Percentiles rank a stretch among this genome's conserved stretches.
Evolutionary conservation across 2,888 invertebrate genomes (phyloP).

Genomic region (Aphodius granarius): DNA sequence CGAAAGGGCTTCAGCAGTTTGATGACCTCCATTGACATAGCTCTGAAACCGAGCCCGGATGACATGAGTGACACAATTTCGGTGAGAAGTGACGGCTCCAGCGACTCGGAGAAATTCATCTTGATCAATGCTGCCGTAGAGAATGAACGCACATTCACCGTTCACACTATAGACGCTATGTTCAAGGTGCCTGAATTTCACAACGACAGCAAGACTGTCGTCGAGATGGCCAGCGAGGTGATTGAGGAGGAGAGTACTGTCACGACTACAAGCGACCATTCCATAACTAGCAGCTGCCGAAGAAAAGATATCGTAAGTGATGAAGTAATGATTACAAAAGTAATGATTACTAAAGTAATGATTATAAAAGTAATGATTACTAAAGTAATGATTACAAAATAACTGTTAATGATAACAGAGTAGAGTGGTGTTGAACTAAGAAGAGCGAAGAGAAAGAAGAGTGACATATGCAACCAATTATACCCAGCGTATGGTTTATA

Average conservation of each 20-base stretch:
- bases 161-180: slow-evolving; percentile 65
- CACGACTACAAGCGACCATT: slow-evolving; percentile 82
- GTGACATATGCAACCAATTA: no score
- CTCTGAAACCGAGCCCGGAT: slow-evolving; percentile 72
- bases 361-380: background rate
- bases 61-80: slow-evolving; percentile 76
- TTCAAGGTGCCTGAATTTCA: slow-evolving; percentile 57
- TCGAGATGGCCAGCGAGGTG: slow-evolving; percentile 85
- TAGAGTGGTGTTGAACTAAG: no score
- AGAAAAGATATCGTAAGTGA: slow-evolving; percentile 74
- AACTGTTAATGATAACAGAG: no score
- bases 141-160: slow-evolving; percentile 40
- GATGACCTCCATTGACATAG: slow-evolving; percentile 83
- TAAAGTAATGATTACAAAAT: background rate
- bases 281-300: slow-evolving; percentile 76
- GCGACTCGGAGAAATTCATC: slow-evolving; percentile 87
- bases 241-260: slow-evolving; percentile 74
- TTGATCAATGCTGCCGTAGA: slow-evolving; percentile 50
- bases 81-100: slow-evolving; percentile 79
- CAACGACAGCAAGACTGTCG: slow-evolving; percentile 50
- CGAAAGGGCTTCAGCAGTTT: slow-evolving; percentile 82
- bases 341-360: background rate
- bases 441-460: no score
- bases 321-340: background rate
- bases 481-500: no score